Base-by-base conservation (phyloP, 2,113 vertebrate genomes). In the Cricetomys ansorgei region DNA sequence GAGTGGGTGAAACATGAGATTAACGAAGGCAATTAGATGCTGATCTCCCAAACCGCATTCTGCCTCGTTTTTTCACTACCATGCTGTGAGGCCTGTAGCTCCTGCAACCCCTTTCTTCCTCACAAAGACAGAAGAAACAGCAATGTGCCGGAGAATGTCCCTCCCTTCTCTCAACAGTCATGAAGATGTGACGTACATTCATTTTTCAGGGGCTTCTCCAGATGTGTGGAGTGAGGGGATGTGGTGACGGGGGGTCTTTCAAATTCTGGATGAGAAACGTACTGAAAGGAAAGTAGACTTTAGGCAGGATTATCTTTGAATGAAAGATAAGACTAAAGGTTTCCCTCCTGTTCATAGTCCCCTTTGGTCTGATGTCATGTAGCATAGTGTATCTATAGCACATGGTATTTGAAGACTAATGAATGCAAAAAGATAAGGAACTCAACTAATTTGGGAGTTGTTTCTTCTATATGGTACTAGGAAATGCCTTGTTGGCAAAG, bases 401-500 rank as follows among this genome's bases (percentile, higher is more conserved):
- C 91, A 94, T 86, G 92, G 94, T 96, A 81, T 96, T 96, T 96
- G 95, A 97, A 96, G 95, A 97, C 91, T 98, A 98, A 97, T 94
- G 64, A 97, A 95, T 92, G 93, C 91, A 96, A 93, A 96, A 92
- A 91, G 67, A 55, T 94, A 95, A 97, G 95, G 94, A 79, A 65
- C 92, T 96, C 93, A 97, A 89, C 95, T 97, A 97, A 57, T 87
- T 94, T 91, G 83, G 43, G 45, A 69, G 65, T 95, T 98, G 92
- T 94, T 97, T 98, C 95, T 96, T 97, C 92, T 94, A 37, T 95
- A 89, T 84, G 97, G 85, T 97, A 97, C 89, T 97, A 97, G 96
- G 96, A 98, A 89, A 98, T 97, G 97, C 94, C 97, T 98, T 37
- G 17, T 96, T 97, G 96, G 95, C 80, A 93, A 96, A 98, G 92